A percentile compares a stretch with the other conserved stretches of the same genome.
These are phyloP conservation scores for Tachycineta bicolor DNA, from an alignment of 2,113 vertebrate species.

Conservation along the genomic window DNA sequence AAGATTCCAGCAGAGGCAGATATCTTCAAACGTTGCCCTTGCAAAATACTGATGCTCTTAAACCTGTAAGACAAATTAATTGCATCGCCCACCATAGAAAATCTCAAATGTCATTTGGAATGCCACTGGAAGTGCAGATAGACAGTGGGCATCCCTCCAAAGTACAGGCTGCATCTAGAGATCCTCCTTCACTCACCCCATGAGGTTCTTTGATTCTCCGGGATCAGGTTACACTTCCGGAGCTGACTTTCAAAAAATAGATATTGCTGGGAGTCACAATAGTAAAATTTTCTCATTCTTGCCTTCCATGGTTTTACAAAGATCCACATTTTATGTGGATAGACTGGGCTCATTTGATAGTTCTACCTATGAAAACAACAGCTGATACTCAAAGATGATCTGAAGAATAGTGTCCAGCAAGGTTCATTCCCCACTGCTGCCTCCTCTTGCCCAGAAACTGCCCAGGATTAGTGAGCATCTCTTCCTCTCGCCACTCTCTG, in stretches of 20 bases:
- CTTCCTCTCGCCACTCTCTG: background rate
- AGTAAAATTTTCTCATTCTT: background rate
- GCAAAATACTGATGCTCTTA: background rate
- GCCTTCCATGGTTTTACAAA: background rate
- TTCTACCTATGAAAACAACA: background rate
- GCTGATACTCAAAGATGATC: background rate
- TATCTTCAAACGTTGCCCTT: background rate
- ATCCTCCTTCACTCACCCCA: background rate
- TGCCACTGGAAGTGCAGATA: background rate
- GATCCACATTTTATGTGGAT: background rate
- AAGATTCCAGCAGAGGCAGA: constrained; percentile 4
- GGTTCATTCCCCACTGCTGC: background rate
- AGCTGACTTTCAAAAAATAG: background rate
- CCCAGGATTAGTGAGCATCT: background rate
- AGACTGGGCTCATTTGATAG: background rate
- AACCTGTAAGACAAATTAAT: background rate
- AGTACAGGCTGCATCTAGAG: background rate
- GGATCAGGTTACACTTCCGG: background rate
- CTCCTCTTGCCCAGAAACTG: background rate
- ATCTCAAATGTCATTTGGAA: background rate
- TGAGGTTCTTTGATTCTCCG: background rate
- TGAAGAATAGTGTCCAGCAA: background rate
- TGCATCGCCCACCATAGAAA: rapidly evolving
- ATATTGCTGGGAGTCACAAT: background rate
- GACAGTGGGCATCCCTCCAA: background rate